Evolutionary conservation across 2,113 vertebrate genomes (phyloP).

Genomic region (Melanotaenia duboulayi): DNA sequence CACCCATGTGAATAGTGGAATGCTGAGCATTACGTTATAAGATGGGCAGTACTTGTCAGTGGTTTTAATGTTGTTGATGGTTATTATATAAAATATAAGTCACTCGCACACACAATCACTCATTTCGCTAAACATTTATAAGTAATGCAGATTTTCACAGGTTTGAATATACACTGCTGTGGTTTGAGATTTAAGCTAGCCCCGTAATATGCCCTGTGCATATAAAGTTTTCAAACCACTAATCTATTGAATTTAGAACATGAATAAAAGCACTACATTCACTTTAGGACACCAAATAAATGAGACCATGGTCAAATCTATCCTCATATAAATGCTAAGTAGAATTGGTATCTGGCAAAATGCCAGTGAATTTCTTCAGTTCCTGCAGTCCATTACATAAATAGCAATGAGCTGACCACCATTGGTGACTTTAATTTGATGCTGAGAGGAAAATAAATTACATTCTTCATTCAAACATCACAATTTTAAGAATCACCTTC

Average conservation of each 20-base stretch:
- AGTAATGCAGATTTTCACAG: no score
- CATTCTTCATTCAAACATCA: slow-evolving; percentile 14
- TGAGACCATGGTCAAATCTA: slow-evolving; percentile 12
- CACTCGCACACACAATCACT: no score
- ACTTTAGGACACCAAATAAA: slow-evolving; percentile 22
- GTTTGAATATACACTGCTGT: neutral
- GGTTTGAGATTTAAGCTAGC: neutral
- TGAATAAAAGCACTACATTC: slow-evolving; percentile 3
- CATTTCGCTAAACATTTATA: no score
- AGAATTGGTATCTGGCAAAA: slow-evolving; percentile 3
- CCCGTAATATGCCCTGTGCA: neutral
- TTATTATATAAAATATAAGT: no score
- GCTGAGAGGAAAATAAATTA: slow-evolving; percentile 27
- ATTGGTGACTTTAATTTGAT: slow-evolving; percentile 28
- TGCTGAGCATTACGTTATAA: no score
- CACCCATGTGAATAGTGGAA: no score
- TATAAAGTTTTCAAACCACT: slow-evolving; percentile 12
- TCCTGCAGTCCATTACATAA: slow-evolving; percentile 29
- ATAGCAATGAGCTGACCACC: slow-evolving; percentile 1
- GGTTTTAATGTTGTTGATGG: no score
- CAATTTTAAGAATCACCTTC: slow-evolving; percentile 8
- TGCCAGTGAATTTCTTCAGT: slow-evolving; percentile 11
- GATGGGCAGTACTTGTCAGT: no score
- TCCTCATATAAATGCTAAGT: neutral
- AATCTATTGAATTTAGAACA: neutral